phyloP scores from a whole-genome alignment of 64 coral and sea anemone species.

The Astreopora myriophthalma region DNA sequence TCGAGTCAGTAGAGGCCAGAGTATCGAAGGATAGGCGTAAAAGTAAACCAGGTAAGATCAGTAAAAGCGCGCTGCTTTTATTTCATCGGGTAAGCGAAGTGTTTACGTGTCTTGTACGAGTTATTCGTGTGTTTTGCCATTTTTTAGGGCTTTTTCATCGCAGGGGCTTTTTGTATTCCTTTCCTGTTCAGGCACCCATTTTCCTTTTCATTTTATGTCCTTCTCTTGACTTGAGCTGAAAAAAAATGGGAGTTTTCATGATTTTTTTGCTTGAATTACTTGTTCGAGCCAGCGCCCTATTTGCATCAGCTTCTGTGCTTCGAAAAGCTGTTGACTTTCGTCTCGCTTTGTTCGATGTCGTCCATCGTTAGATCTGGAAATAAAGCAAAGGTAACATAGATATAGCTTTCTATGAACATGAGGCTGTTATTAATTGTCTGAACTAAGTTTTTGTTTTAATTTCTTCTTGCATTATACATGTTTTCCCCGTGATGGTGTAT shows the following conservation, averaged over 20 bases:
- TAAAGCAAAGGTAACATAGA: neutral
- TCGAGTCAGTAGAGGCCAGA: neutral
- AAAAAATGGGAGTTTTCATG: neutral
- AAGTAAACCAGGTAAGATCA: neutral
- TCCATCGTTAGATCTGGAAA: neutral
- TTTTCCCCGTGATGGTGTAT: neutral
- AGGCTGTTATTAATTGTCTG: neutral
- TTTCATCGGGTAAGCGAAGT: neutral
- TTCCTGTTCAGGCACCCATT: neutral
- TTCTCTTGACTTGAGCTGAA: neutral
- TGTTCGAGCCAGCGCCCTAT: constrained; percentile 40
- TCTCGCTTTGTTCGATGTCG: neutral
- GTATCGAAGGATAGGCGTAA: neutral
- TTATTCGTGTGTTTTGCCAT: neutral
- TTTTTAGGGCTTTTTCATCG: neutral
- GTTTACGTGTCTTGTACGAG: neutral
- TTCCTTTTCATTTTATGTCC: neutral
- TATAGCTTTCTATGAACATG: neutral
- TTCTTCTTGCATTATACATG: neutral
- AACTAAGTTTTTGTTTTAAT: neutral
- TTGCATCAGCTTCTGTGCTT: neutral
- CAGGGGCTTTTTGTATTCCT: neutral
- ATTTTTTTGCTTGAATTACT: constrained; percentile 28
- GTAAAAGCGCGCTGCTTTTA: neutral
- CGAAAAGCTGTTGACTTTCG: neutral